Percentiles rank a stretch among this genome's conserved stretches.
These are phyloP conservation scores for Apotomis capreana DNA, from an alignment of 2,888 invertebrate species.

Conservation along the genomic window DNA sequence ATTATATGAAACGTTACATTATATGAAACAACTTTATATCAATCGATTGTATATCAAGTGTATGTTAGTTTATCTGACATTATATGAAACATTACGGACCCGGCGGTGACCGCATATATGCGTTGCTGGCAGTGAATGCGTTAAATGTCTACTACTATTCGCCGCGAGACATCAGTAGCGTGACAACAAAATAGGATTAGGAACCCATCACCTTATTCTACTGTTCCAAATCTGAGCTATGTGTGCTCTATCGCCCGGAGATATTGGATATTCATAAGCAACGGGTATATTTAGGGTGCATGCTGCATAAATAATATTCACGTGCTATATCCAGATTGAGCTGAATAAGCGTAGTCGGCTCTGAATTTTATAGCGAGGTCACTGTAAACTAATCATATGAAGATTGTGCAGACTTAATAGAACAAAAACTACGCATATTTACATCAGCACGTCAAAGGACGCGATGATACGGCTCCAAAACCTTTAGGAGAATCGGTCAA, in stretches of 20 bases:
- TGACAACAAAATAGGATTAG: not conserved
- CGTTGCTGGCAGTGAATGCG: no score
- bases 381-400: not conserved
- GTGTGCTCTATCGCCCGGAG: constrained; percentile 7
- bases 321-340: constrained; percentile 13
- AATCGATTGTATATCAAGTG: no score
- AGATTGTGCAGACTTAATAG: not conserved
- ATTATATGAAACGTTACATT: no score
- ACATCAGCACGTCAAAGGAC: no score
- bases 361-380: constrained; percentile 10
- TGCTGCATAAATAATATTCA: constrained; percentile 28
- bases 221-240: constrained; percentile 15
- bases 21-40: no score
- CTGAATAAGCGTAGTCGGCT: not conserved
- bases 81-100: no score
- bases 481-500: no score
- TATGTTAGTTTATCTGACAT: no score
- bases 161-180: not conserved
- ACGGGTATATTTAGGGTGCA: constrained; percentile 26
- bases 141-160: no score
- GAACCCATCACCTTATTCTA: not conserved
- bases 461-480: no score
- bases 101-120: no score
- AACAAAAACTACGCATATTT: no score
- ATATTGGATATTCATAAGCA: constrained; percentile 37